These are phyloP conservation scores for Beaufortia kweichowensis DNA, from an alignment of 2,113 vertebrate species.

Conservation along the genomic window DNA sequence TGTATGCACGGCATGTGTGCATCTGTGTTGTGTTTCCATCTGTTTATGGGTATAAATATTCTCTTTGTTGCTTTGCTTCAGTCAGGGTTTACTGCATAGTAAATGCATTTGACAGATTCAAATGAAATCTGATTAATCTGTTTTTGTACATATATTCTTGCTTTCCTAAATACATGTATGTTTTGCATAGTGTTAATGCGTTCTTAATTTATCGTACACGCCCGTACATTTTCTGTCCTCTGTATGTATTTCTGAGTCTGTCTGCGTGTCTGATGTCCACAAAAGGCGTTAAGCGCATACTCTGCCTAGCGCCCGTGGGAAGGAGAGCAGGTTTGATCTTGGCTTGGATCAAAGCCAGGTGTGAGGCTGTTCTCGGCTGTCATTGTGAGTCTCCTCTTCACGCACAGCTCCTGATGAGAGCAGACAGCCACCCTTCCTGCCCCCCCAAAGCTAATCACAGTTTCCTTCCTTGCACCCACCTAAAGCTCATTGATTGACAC, in stretches of 20 bases:
- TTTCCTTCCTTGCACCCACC: conserved; percentile 57
- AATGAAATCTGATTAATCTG: too few species aligned
- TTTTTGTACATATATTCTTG: neutral
- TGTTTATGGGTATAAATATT: conserved; percentile 1
- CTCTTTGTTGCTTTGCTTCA: neutral
- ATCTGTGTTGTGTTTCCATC: conserved; percentile 5
- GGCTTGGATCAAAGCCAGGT: conserved; percentile 71
- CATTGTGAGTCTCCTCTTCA: conserved; percentile 61
- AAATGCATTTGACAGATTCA: neutral
- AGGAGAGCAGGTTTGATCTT: conserved; percentile 39
- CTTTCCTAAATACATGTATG: neutral
- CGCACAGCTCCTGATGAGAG: conserved; percentile 24
- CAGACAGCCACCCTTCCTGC: conserved; percentile 32
- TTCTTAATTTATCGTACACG: too few species aligned
- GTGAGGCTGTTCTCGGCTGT: conserved; percentile 65
- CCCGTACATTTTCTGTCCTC: neutral
- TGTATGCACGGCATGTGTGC: conserved; percentile 4
- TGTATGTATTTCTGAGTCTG: neutral
- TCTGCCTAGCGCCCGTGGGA: conserved; percentile 55
- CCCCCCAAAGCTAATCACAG: conserved; percentile 23
- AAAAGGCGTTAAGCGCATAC: conserved; percentile 11
- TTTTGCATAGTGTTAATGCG: neutral
- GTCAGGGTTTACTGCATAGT: neutral
- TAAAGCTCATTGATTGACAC: conserved; percentile 23
- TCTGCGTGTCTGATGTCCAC: neutral